phyloP scores from a whole-genome alignment of 1,140 invertebrate species.

The Camponotus vicinus region DNA sequence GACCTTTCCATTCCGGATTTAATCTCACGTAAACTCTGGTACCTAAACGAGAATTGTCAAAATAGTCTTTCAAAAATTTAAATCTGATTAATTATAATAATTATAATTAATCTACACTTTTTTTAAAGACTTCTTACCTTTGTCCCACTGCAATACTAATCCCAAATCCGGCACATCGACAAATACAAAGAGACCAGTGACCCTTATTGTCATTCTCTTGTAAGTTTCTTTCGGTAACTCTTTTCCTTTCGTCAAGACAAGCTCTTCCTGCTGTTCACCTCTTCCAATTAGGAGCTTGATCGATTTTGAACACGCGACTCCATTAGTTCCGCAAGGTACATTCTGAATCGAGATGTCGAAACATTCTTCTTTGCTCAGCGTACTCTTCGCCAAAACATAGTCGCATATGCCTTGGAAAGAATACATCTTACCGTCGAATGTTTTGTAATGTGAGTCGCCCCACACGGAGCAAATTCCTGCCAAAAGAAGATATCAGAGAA shows the following conservation, averaged over 20 bases:
- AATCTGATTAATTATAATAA: neutral
- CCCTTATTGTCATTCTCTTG: constrained; percentile 86
- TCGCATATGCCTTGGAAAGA: constrained; percentile 96
- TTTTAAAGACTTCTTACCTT: constrained; percentile 74
- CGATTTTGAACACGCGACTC: constrained; percentile 95
- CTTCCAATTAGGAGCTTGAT: constrained; percentile 89
- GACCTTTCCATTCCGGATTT: constrained; percentile 91
- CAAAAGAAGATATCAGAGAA: constrained; percentile 66
- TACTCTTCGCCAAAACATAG: constrained; percentile 93
- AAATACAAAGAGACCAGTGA: constrained; percentile 92
- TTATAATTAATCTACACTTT: neutral
- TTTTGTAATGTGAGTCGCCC: constrained; percentile 95
- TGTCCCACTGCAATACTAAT: constrained; percentile 94
- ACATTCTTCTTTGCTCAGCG: constrained; percentile 87
- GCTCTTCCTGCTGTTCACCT: constrained; percentile 87
- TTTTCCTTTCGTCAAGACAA: constrained; percentile 88
- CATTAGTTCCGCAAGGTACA: constrained; percentile 94
- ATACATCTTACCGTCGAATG: constrained; percentile 93
- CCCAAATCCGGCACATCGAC: constrained; percentile 92
- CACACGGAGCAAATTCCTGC: constrained; percentile 92
- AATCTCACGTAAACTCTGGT: constrained; percentile 93
- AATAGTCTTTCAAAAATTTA: neutral
- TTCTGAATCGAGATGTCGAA: constrained; percentile 92
- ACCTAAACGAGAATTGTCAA: constrained; percentile 79
- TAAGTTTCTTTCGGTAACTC: constrained; percentile 72